These are phyloP conservation scores for Caenorhabditis sulstoni DNA, from an alignment of 2,888 invertebrate genomes.

Conservation along the genomic window DNA sequence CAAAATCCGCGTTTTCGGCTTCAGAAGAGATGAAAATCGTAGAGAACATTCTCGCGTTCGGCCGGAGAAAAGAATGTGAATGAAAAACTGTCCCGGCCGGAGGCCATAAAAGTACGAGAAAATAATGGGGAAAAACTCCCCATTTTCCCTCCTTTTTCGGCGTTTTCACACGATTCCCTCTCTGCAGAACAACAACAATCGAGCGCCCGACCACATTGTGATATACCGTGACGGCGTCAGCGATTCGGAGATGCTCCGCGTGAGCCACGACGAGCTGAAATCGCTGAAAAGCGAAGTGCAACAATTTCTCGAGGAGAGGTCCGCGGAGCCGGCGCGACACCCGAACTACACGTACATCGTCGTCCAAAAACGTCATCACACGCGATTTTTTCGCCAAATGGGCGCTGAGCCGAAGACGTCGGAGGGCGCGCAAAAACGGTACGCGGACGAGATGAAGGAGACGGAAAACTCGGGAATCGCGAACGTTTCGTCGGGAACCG, in stretches of 20 bases:
- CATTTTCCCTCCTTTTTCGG: no score
- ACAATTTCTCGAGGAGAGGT: conserved; percentile 1
- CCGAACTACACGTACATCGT: conserved; percentile 67
- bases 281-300: conserved; percentile 34
- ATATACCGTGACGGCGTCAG: conserved; percentile 69
- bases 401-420: neutral
- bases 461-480: conserved; percentile 16
- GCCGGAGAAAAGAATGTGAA: no score
- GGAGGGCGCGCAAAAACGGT: neutral
- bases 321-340: neutral
- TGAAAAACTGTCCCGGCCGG: no score
- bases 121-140: no score
- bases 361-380: conserved; percentile 67
- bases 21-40: no score
- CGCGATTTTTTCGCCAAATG: conserved; percentile 48
- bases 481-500: conserved; percentile 64
- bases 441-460: conserved; percentile 29
- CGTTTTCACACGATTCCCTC: no score
- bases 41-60: no score
- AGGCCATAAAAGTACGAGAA: no score
- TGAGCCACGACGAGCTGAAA: conserved; percentile 42
- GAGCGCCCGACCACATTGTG: conserved; percentile 60
- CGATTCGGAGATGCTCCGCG: conserved; percentile 63
- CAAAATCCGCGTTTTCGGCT: no score
- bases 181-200: conserved; percentile 49